A percentile compares a stretch with the other conserved stretches of the same genome.
Conservation (phyloP, 1,140 invertebrate genomes). For the Phymorhynchus buccinoides region DNA sequence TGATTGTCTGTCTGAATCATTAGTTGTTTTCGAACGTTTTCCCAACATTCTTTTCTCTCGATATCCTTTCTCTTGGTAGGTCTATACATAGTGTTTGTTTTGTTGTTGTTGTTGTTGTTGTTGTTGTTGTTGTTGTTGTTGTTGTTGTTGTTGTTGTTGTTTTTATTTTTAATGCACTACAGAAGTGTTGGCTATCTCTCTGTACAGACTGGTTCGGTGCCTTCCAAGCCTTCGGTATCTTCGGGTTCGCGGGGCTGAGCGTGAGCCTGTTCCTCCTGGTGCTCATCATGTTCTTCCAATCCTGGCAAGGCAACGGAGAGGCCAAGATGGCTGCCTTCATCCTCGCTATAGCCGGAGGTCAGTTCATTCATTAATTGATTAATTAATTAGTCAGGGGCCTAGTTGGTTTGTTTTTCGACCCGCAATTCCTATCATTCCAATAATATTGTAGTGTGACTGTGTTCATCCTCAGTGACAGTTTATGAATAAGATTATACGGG, state of each 20-base stretch:
- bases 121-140: no score
- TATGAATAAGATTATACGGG: no score
- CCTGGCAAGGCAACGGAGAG: slow-evolving; percentile 19
- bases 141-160: no score
- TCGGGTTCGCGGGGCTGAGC: slow-evolving; percentile 41
- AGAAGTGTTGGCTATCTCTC: neutral
- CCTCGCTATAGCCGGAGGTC: slow-evolving; percentile 19
- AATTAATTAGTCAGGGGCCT: no score
- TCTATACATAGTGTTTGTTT: slow-evolving; percentile 34
- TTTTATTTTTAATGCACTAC: slow-evolving; percentile 23
- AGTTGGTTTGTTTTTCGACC: no score
- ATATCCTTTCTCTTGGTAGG: slow-evolving; percentile 12
- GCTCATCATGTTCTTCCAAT: slow-evolving; percentile 18
- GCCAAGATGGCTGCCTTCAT: slow-evolving; percentile 29
- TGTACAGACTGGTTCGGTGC: slow-evolving; percentile 39
- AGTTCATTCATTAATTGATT: neutral
- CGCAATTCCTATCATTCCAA: no score
- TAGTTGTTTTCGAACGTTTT: no score
- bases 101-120: no score
- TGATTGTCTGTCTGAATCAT: no score
- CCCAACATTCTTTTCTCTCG: neutral
- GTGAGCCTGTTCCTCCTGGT: slow-evolving; percentile 30
- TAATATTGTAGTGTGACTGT: no score
- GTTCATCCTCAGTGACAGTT: no score
- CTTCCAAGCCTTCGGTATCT: slow-evolving; percentile 37